These are phyloP conservation scores for Alexandromys oeconomus DNA, from an alignment of 2,797 vertebrate genomes.

Conservation along the genomic window DNA sequence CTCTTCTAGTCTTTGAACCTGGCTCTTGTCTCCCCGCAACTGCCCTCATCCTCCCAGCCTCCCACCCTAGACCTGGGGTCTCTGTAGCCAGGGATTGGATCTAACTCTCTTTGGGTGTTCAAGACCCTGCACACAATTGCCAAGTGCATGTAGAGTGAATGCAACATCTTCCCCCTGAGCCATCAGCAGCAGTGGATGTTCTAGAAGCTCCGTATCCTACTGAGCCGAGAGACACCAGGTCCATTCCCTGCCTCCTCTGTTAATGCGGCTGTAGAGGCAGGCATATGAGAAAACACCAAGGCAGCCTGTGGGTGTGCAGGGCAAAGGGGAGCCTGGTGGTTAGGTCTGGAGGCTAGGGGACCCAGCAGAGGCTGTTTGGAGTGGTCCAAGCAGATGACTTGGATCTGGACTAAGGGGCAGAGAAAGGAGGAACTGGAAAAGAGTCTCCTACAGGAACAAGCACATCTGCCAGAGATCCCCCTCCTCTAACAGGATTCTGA, in stretches of 20 bases:
- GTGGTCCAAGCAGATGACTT: neutral
- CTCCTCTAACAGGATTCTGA: constrained; percentile 92
- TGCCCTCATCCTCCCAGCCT: neutral
- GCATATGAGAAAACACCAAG: neutral
- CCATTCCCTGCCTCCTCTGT: neutral
- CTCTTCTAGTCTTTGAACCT: neutral
- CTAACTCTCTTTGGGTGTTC: neutral
- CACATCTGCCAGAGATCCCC: neutral
- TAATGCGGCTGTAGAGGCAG: neutral
- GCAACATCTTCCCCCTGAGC: neutral
- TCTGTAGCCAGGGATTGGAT: neutral
- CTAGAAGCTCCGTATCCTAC: neutral
- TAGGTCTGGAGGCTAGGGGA: neutral
- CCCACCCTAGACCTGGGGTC: neutral
- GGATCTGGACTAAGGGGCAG: neutral
- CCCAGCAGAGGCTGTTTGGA: neutral
- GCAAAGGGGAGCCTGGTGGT: neutral
- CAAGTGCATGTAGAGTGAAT: neutral
- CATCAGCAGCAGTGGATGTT: neutral
- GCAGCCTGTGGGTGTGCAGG: neutral
- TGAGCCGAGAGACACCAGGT: neutral
- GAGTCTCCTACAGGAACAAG: neutral
- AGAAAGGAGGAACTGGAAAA: neutral
- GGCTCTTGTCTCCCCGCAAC: neutral
- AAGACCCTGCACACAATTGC: neutral